Conservation (phyloP, 2,888 invertebrate genomes). For the Polia nebulosa region DNA sequence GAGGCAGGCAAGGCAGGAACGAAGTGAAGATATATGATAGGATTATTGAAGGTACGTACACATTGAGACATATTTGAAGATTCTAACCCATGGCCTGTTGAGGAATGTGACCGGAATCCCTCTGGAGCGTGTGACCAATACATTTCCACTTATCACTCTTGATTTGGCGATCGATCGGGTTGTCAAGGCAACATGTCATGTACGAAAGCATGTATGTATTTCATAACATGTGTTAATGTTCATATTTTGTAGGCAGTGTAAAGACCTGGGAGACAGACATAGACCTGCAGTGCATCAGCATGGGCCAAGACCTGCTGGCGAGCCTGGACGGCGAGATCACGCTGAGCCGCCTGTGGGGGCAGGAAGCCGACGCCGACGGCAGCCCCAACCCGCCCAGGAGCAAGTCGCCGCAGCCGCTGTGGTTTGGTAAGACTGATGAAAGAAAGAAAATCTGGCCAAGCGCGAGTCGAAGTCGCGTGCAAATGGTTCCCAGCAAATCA, state of each 20-base stretch:
- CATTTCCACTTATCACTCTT: no score
- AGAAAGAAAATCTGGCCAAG: no score
- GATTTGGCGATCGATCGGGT: no score
- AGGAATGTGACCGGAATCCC: no score
- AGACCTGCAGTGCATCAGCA: constrained; percentile 91
- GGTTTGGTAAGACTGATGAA: constrained; percentile 82
- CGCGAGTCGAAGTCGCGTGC: no score
- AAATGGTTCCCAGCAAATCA: no score
- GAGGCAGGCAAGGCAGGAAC: constrained; percentile 85
- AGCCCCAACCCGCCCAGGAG: constrained; percentile 80
- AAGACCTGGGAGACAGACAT: constrained; percentile 92
- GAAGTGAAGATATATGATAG: constrained; percentile 90
- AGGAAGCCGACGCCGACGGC: constrained; percentile 80
- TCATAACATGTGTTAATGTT: no score
- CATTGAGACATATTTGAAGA: no score
- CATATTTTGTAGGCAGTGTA: constrained; percentile 88
- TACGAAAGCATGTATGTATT: no score
- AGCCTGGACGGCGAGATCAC: constrained; percentile 88
- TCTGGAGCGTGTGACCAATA: no score
- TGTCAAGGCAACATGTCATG: no score
- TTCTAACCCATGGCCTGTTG: no score
- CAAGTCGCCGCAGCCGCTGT: constrained; percentile 82
- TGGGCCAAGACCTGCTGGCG: constrained; percentile 91
- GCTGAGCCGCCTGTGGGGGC: constrained; percentile 87
- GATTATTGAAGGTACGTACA: constrained; percentile 84